These are phyloP conservation scores for Crotophaga sulcirostris DNA, from an alignment of 2,113 vertebrate genomes.

Conservation along the genomic window DNA sequence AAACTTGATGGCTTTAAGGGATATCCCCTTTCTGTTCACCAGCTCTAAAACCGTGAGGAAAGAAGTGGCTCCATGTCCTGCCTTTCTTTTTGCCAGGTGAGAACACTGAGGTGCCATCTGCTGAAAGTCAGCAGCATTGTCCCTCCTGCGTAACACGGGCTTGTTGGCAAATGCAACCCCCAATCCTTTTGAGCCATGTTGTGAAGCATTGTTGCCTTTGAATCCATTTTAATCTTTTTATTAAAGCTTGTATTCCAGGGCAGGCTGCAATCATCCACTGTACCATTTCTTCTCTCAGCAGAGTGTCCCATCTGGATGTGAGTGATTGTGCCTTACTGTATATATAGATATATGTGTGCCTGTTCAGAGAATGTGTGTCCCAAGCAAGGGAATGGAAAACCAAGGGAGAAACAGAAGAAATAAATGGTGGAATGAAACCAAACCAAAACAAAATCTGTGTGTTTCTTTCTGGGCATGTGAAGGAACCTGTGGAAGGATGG, in stretches of 20 bases:
- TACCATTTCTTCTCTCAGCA: slow-evolving; percentile 4
- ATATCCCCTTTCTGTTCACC: not conserved
- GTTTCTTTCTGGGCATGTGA: not conserved
- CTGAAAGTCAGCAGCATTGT: fast-evolving
- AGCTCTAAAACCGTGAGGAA: not conserved
- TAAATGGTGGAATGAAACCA: slow-evolving; percentile 7
- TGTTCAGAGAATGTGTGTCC: not conserved
- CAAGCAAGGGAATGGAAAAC: not conserved
- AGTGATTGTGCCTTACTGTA: slow-evolving; percentile 29
- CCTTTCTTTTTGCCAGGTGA: not conserved
- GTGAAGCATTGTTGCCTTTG: not conserved
- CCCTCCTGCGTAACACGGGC: not conserved
- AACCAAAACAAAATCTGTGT: not conserved
- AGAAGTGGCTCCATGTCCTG: not conserved
- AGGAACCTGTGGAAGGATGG: not conserved
- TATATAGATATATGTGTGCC: not conserved
- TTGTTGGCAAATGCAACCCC: not conserved
- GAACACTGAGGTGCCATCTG: not conserved
- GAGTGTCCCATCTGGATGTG: not conserved
- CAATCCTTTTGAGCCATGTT: not conserved
- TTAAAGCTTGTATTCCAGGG: slow-evolving; percentile 6
- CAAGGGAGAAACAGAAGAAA: not conserved
- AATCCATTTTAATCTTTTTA: slow-evolving; percentile 28
- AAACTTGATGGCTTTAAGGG: not conserved
- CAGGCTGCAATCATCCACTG: not conserved